A percentile compares a stretch with the other conserved stretches of the same genome.
phyloP scores from a whole-genome alignment of 1,140 invertebrate species.

The Rhopalosiphum maidis region DNA sequence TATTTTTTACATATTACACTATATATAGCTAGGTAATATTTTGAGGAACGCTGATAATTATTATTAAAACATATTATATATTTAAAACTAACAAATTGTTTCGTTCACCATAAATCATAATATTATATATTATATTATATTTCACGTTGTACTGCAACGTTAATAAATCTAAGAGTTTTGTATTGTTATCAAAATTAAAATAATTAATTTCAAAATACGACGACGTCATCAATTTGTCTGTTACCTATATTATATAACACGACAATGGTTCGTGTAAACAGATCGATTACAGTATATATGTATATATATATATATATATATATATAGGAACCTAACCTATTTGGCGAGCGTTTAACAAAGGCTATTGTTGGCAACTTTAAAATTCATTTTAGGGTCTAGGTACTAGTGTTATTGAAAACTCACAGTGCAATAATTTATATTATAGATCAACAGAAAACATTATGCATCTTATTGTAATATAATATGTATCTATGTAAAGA shows the following conservation, averaged over 20 bases:
- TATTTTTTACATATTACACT: not conserved
- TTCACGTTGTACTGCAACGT: not conserved
- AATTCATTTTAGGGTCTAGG: constrained; percentile 15
- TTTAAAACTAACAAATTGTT: not conserved
- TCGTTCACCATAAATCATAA: not conserved
- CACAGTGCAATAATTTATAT: not conserved
- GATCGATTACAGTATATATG: not conserved
- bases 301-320: not conserved
- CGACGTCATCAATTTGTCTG: constrained; percentile 13
- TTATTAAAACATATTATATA: not conserved
- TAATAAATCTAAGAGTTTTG: not conserved
- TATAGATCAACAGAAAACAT: not conserved
- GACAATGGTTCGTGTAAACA: constrained; percentile 9
- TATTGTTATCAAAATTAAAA: constrained; percentile 14
- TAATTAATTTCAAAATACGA: constrained; percentile 8
- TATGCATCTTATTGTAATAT: not conserved
- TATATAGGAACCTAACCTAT: constrained; percentile 1
- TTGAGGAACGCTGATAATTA: not conserved
- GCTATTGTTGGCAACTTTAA: constrained; percentile 10
- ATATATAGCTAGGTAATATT: not conserved
- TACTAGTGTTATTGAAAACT: not conserved
- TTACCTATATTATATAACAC: constrained; percentile 10
- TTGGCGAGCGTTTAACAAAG: not conserved
- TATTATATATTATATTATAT: not conserved
- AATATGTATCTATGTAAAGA: not conserved